Conservation (phyloP, 1,140 invertebrate genomes). For the Proctacanthus coquilletti region DNA sequence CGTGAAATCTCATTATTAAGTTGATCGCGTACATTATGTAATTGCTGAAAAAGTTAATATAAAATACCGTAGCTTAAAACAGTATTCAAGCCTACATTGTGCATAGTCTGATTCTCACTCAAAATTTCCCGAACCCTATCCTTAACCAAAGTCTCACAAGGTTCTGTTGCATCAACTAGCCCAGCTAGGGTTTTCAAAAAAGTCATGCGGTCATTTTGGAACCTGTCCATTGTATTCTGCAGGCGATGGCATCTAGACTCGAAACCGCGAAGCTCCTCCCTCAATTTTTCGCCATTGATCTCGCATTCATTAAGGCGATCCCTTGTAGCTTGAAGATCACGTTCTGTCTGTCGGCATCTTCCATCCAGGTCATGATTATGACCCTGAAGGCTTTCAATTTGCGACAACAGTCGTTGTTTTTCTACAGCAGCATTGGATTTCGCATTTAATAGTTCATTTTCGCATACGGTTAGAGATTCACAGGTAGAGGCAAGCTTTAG, state of each 20-base stretch:
- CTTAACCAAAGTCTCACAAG: slow-evolving; percentile 56
- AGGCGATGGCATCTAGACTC: slow-evolving; percentile 27
- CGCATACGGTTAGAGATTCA: slow-evolving; percentile 24
- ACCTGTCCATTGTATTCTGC: slow-evolving; percentile 24
- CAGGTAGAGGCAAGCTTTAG: slow-evolving; percentile 16
- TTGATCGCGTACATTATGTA: slow-evolving; percentile 52
- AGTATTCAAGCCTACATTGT: slow-evolving; percentile 36
- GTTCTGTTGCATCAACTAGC: slow-evolving; percentile 34
- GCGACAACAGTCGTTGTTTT: slow-evolving; percentile 22
- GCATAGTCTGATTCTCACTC: slow-evolving; percentile 56
- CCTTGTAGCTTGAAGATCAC: slow-evolving; percentile 23
- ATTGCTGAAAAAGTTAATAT: slow-evolving; percentile 36
- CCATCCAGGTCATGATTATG: slow-evolving; percentile 26
- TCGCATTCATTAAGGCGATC: slow-evolving; percentile 26
- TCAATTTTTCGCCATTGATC: slow-evolving; percentile 24
- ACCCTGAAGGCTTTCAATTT: slow-evolving; percentile 20
- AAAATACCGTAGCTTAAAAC: neutral
- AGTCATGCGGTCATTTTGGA: slow-evolving; percentile 22
- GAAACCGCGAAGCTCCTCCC: slow-evolving; percentile 27
- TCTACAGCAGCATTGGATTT: slow-evolving; percentile 24
- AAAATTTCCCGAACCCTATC: slow-evolving; percentile 58
- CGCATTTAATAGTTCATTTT: slow-evolving; percentile 22
- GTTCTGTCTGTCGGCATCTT: slow-evolving; percentile 21
- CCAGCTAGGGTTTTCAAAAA: slow-evolving; percentile 21
- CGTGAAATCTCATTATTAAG: slow-evolving; percentile 40